These are phyloP conservation scores for Pseudachorutes palmiensis DNA, from an alignment of 1,140 invertebrate genomes.

Conservation along the genomic window DNA sequence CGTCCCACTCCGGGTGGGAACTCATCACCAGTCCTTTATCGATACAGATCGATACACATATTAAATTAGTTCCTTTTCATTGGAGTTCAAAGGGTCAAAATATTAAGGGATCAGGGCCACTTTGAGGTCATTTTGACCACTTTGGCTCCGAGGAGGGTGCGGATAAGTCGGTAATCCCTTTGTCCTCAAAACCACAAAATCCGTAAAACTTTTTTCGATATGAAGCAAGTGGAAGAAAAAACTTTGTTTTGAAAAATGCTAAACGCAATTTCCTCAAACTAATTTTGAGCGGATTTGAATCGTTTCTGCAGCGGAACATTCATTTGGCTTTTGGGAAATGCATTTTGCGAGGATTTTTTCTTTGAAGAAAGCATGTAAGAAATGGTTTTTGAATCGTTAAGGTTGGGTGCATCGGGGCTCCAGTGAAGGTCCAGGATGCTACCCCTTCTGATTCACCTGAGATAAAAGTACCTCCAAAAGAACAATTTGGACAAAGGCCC, in stretches of 20 bases:
- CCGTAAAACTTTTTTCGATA: conserved; percentile 2
- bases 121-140: not conserved
- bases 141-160: not conserved
- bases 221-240: not conserved
- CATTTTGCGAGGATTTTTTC: no score
- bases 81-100: no score
- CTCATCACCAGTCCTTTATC: no score
- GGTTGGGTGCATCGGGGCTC: not conserved
- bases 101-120: no score
- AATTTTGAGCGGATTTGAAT: not conserved
- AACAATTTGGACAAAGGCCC: not conserved
- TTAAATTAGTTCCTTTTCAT: no score
- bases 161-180: not conserved
- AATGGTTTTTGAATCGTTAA: not conserved
- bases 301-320: no score
- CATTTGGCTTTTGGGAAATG: no score
- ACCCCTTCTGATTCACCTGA: not conserved
- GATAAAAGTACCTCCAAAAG: not conserved
- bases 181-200: no score
- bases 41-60: no score
- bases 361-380: not conserved
- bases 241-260: not conserved
- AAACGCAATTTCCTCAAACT: not conserved
- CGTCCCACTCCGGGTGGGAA: no score
- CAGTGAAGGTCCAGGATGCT: not conserved